phyloP scores from a whole-genome alignment of 2,888 invertebrate species.

The Rotaria socialis region DNA sequence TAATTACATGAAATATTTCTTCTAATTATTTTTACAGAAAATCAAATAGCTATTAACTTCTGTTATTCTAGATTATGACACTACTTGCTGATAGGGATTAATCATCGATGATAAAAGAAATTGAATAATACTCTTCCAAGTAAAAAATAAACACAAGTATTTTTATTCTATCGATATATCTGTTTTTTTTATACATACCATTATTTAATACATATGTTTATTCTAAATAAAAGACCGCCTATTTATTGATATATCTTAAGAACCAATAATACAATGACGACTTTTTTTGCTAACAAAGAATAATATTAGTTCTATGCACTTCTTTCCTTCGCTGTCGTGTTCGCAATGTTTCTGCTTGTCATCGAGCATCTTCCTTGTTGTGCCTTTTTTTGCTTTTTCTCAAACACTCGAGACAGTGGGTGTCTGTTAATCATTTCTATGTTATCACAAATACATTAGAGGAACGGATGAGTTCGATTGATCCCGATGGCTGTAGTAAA shows the following conservation, averaged over 20 bases:
- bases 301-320: conserved; percentile 14
- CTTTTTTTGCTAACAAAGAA: background rate
- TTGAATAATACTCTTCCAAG: background rate
- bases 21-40: background rate
- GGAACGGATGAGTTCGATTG: background rate
- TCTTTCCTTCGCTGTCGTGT: background rate
- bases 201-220: background rate
- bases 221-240: background rate
- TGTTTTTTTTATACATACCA: background rate
- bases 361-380: too few species aligned
- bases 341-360: too few species aligned
- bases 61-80: too few species aligned
- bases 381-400: too few species aligned
- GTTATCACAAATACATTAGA: conserved; percentile 5
- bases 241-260: background rate
- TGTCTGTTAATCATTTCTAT: conserved; percentile 18
- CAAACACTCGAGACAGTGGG: background rate
- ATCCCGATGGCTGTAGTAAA: background rate
- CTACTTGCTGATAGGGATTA: too few species aligned
- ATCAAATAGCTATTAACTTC: too few species aligned
- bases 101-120: background rate
- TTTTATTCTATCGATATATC: background rate
- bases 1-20: too few species aligned
- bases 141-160: background rate
- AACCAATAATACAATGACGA: background rate